phyloP scores from a whole-genome alignment of 2,113 vertebrate species.

The Bos taurus region DNA sequence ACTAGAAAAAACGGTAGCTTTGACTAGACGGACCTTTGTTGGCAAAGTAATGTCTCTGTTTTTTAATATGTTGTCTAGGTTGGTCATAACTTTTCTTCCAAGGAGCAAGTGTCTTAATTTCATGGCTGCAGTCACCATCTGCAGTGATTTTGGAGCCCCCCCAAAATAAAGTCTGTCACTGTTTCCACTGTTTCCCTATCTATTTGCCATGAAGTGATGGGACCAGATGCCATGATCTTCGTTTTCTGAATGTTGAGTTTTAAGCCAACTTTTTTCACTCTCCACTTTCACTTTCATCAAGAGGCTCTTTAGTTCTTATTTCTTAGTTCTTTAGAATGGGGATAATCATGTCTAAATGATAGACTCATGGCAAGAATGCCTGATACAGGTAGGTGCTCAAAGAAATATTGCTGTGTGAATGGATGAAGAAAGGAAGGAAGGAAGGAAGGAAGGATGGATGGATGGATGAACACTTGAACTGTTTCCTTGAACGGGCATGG shows the following conservation, averaged over 20 bases:
- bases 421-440: not conserved
- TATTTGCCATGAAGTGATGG: not conserved
- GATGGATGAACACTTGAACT: not conserved
- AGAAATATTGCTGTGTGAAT: not conserved
- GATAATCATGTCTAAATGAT: not conserved
- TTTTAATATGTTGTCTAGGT: not conserved
- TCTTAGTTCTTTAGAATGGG: not conserved
- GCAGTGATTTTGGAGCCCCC: not conserved
- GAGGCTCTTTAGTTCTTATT: not conserved
- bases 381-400: not conserved
- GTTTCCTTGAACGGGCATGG: not conserved
- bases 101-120: not conserved
- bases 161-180: not conserved
- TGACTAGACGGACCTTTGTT: not conserved
- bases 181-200: not conserved
- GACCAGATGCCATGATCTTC: not conserved
- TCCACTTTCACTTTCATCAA: not conserved
- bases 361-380: not conserved
- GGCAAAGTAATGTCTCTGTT: not conserved
- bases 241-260: not conserved
- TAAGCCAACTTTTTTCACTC: not conserved
- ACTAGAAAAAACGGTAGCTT: not conserved
- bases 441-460: not conserved
- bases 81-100: not conserved
- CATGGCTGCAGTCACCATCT: not conserved